A percentile compares a stretch with the other conserved stretches of the same genome.
Conservation (phyloP, 2,888 invertebrate genomes). For the Sarcophaga caerulescens region DNA sequence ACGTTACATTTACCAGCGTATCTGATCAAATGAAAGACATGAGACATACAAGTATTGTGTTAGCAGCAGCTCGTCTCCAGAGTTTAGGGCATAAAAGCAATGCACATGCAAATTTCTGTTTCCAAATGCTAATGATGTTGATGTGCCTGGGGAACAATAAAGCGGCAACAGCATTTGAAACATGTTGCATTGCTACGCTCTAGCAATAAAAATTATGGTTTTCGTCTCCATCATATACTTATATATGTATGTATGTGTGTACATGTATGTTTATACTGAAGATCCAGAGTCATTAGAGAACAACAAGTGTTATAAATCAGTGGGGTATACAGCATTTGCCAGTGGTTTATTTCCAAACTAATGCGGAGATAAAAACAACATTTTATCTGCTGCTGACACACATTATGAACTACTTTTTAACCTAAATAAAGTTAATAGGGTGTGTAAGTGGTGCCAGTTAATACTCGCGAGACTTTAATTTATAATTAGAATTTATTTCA, state of each 20-base stretch:
- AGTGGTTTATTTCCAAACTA: neutral
- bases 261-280: neutral
- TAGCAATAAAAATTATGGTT: slow-evolving; percentile 49
- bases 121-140: neutral
- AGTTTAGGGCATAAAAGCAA: slow-evolving; percentile 38
- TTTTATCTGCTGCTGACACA: slow-evolving; percentile 33
- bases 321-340: neutral
- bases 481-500: neutral
- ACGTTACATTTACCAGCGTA: neutral
- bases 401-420: slow-evolving; percentile 30
- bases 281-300: slow-evolving; percentile 23
- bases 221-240: neutral
- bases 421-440: slow-evolving; percentile 16
- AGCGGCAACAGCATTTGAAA: slow-evolving; percentile 19
- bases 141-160: neutral
- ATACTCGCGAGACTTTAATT: neutral
- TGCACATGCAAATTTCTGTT: slow-evolving; percentile 9
- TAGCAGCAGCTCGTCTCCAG: slow-evolving; percentile 41
- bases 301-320: slow-evolving; percentile 63
- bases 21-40: neutral
- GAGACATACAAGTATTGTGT: neutral
- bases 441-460: slow-evolving; percentile 17
- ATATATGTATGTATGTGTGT: too few relatives aligned
- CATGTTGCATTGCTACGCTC: slow-evolving; percentile 47
- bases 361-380: neutral